Base-by-base conservation (phyloP, 2,113 vertebrate species). In the Nesospiza acunhae region DNA sequence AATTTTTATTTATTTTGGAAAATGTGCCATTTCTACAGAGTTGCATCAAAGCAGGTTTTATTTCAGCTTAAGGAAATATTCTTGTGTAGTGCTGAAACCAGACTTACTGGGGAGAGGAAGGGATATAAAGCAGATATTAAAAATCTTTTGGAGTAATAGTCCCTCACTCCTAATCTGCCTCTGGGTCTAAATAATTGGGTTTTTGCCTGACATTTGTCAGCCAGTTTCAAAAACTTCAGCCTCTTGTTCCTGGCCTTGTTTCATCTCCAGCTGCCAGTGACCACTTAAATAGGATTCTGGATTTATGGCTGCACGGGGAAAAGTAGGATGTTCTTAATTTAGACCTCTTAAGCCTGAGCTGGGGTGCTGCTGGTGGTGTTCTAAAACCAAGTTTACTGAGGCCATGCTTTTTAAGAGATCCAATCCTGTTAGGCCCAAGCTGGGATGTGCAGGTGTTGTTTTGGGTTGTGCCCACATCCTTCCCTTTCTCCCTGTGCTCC, bases 251-350 rank as follows among this genome's bases (percentile, higher is more conserved):
- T 37, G 33, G 52, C 90, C 81, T 82, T 59, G 33, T 91, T 94
- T 91, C 58, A 49, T 64, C 49, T 63, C 10, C 62, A 56, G 87
- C 66, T 96, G 70, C 82, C 75, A 82, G 9, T 44, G 89, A 30
- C 84, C 77, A 79, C 66, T 87, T 91, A 81, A 89, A 90, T 89
- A 84, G 89, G 76, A 94, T 94, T 84, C 87, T 91, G 89, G 84
- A 70, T 89, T 95, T 95, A 72, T 67, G 81, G 77, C 84, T 89
- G 89, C 73, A 39, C 1, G 13, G 15, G 69, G 56, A 67, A 27
- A 87, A 87, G 59, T 60, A 86, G 87, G 87, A 16, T 92, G 52
- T 94, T 52, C 93, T 81, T 94, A 90, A 86, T 94, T 91, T 92
- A 94, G 96, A 77, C 17, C 13, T 68, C 85, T 21, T 76, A 69